Percentiles rank a stretch among this genome's conserved stretches.
These are phyloP conservation scores for Leptatherina wallacei DNA, from an alignment of 2,797 vertebrate species.

Conservation along the genomic window DNA sequence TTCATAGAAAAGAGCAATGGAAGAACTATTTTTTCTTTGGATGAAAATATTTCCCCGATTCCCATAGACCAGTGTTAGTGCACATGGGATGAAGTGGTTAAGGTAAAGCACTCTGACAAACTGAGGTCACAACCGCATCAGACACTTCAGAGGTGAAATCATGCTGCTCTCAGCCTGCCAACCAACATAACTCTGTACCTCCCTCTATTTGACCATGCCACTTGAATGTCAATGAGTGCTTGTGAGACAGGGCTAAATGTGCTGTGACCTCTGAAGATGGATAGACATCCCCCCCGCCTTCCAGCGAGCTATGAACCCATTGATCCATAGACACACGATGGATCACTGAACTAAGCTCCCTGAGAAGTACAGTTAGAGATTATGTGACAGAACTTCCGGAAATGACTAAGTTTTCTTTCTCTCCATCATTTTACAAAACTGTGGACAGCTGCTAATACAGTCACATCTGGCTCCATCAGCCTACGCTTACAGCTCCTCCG, in stretches of 20 bases:
- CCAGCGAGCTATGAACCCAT: constrained; percentile 55
- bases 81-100: constrained; percentile 26
- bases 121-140: constrained; percentile 35
- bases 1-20: constrained; percentile 18
- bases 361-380: constrained; percentile 29
- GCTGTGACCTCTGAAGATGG: constrained; percentile 71
- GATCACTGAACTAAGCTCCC: constrained; percentile 43
- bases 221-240: constrained; percentile 71
- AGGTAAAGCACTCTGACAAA: constrained; percentile 43
- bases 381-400: constrained; percentile 13
- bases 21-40: constrained; percentile 20
- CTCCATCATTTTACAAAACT: constrained; percentile 15
- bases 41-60: constrained; percentile 40
- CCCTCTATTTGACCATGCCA: constrained; percentile 51
- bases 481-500: constrained; percentile 43
- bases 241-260: constrained; percentile 70
- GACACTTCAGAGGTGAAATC: constrained; percentile 47
- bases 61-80: constrained; percentile 8
- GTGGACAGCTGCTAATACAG: constrained; percentile 54
- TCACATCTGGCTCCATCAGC: constrained; percentile 62
- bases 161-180: constrained; percentile 20
- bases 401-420: constrained; percentile 31
- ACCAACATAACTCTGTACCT: constrained; percentile 49
- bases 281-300: constrained; percentile 56
- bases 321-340: constrained; percentile 73